phyloP scores from a whole-genome alignment of 2,113 vertebrate species.

The Catharus bicknelli region DNA sequence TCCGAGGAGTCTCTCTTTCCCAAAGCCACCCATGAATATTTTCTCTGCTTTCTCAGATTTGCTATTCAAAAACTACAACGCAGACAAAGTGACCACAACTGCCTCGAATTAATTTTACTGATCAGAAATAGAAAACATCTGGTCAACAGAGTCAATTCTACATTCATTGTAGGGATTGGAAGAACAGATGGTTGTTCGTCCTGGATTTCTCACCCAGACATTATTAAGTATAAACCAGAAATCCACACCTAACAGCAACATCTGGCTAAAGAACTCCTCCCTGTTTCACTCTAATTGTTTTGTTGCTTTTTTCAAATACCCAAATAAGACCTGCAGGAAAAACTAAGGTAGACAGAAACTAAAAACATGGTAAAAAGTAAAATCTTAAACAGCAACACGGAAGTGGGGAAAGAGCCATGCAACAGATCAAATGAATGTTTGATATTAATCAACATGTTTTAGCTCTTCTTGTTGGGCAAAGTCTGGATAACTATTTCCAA shows the following conservation, averaged over 20 bases:
- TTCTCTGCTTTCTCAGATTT: not conserved
- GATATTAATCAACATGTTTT: not conserved
- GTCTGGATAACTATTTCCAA: not conserved
- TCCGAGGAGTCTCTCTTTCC: not conserved
- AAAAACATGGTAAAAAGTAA: not conserved
- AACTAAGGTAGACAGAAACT: not conserved
- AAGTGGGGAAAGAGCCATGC: not conserved
- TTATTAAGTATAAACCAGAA: not conserved
- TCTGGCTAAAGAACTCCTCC: not conserved
- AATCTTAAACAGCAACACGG: not conserved
- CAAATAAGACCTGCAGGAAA: not conserved
- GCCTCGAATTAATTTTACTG: not conserved
- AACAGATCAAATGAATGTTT: not conserved
- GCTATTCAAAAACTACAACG: not conserved
- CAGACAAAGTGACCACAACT: not conserved
- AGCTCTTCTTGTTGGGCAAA: not conserved
- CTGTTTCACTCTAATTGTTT: not conserved
- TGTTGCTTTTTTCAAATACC: not conserved
- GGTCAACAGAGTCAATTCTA: not conserved
- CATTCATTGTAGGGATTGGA: not conserved
- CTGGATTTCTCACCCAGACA: conserved; percentile 13
- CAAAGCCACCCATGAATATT: not conserved
- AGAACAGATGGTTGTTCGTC: not conserved
- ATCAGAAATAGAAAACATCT: not conserved
- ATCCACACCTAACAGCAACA: not conserved